Conservation (phyloP, 1,140 invertebrate species). For the Dendroctonus ponderosae region DNA sequence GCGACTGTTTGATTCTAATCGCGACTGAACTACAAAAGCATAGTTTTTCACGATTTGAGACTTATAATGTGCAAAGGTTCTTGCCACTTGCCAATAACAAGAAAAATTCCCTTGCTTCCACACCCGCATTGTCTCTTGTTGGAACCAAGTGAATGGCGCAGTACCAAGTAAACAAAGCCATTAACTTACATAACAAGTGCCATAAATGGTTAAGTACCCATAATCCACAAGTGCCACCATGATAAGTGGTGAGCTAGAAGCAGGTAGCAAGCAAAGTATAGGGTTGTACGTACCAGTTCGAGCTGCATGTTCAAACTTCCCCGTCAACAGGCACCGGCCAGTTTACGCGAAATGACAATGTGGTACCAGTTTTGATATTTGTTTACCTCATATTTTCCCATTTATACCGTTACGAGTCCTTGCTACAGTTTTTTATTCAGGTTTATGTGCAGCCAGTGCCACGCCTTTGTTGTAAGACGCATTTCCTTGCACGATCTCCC, state of each 20-base stretch:
- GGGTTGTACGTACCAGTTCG: slow-evolving; percentile 13
- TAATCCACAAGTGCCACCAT: slow-evolving; percentile 3
- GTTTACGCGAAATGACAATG: slow-evolving; percentile 18
- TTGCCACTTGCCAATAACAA: no score
- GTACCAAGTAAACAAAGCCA: no score
- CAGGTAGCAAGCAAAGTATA: no score
- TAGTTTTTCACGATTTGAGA: no score
- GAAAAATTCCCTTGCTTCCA: no score
- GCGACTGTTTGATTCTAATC: no score
- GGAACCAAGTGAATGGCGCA: no score
- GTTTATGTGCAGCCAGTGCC: slow-evolving; percentile 5
- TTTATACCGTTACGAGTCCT: slow-evolving; percentile 45
- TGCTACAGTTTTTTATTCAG: slow-evolving; percentile 40
- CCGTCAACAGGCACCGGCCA: slow-evolving; percentile 21
- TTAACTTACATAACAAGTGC: no score
- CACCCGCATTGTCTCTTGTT: no score
- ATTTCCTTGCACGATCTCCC: slow-evolving; percentile 12
- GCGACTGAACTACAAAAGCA: no score
- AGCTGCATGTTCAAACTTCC: slow-evolving; percentile 17
- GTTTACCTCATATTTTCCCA: slow-evolving; percentile 42
- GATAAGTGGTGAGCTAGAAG: no score
- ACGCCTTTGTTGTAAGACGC: slow-evolving; percentile 16
- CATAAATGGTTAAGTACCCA: not conserved
- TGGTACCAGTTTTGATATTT: slow-evolving; percentile 33
- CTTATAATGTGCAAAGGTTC: no score